Conservation (phyloP, 2,113 vertebrate species). For the Leptocoma aspasia region DNA sequence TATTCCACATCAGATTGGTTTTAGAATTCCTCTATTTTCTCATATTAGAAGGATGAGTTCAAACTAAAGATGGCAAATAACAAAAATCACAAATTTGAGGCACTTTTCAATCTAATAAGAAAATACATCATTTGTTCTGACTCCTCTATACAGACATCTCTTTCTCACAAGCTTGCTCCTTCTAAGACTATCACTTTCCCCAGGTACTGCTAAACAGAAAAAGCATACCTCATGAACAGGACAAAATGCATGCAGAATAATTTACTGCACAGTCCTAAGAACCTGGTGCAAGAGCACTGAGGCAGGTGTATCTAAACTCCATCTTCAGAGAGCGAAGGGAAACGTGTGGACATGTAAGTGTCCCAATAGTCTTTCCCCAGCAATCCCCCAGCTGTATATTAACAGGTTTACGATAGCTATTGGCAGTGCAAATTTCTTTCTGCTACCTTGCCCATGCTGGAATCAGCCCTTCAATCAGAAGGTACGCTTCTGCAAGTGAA, state of each 20-base stretch:
- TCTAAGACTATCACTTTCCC: neutral
- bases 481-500: neutral
- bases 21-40: neutral
- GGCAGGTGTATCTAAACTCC: neutral
- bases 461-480: neutral
- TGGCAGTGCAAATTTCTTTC: neutral
- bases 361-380: neutral
- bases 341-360: neutral
- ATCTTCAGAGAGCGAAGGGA: neutral
- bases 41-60: neutral
- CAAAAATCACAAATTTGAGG: neutral
- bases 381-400: neutral
- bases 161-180: neutral
- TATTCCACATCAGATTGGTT: neutral
- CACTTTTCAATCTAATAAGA: neutral
- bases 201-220: neutral
- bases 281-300: neutral
- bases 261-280: neutral
- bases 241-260: neutral
- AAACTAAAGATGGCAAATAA: neutral
- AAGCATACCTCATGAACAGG: neutral
- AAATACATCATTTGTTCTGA: neutral
- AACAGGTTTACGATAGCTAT: neutral
- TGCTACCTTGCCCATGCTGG: neutral
- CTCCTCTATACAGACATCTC: neutral